A percentile compares a stretch with the other conserved stretches of the same genome.
Evolutionary conservation across 1,140 invertebrate genomes (phyloP).

Genomic region (Pachyrhynchus sulphureomaculatus): DNA sequence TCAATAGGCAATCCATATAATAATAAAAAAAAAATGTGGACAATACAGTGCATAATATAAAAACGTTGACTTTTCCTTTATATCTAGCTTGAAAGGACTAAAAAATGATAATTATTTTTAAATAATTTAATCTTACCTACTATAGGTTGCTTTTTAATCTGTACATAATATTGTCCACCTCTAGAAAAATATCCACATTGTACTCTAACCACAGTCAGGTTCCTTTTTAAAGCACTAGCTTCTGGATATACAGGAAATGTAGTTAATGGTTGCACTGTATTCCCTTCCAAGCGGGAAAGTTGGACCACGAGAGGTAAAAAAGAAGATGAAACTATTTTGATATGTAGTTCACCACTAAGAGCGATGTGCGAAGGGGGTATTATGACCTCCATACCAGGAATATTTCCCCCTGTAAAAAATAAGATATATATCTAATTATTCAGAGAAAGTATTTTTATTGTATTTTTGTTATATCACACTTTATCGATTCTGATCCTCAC

Average conservation of each 20-base stretch:
- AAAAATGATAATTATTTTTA: no score
- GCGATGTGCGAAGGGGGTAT: constrained; percentile 63
- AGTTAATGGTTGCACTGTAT: constrained; percentile 43
- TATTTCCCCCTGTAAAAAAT: constrained; percentile 44
- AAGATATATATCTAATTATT: no score
- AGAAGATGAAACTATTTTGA: constrained; percentile 54
- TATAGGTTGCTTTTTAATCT: constrained; percentile 52
- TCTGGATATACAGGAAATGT: constrained; percentile 49
- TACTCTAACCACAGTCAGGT: constrained; percentile 56
- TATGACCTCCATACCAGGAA: constrained; percentile 53
- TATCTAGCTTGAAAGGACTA: no score
- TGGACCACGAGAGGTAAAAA: constrained; percentile 49
- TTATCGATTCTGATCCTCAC: no score
- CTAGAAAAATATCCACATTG: constrained; percentile 70
- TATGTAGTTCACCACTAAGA: constrained; percentile 64
- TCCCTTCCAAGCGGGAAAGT: constrained; percentile 50
- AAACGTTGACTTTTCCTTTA: no score
- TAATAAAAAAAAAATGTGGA: no score
- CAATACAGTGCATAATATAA: no score
- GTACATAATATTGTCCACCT: constrained; percentile 59
- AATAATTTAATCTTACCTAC: constrained; percentile 18
- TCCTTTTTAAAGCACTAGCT: constrained; percentile 41
- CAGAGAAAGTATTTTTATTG: no score
- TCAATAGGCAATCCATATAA: no score
- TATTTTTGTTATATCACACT: no score